These are phyloP conservation scores for Ochropleura leucogaster DNA, from an alignment of 2,888 invertebrate species.

Conservation along the genomic window DNA sequence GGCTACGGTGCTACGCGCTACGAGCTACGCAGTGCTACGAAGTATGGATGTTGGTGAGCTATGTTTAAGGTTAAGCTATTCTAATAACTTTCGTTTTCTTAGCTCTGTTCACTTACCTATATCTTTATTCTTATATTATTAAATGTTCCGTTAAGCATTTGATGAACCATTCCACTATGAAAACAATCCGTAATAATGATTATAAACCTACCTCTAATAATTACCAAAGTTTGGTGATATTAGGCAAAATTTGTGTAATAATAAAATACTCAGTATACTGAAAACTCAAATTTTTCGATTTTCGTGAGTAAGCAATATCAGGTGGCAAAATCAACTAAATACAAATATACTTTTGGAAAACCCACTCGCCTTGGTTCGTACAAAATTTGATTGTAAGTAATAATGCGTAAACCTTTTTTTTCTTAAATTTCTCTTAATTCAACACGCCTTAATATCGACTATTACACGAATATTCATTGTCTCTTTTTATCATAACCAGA, in stretches of 20 bases:
- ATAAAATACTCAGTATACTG: not conserved
- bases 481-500: not conserved
- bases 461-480: not conserved
- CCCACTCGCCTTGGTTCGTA: not conserved
- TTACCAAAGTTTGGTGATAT: not conserved
- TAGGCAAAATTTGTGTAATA: too few species aligned
- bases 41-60: slow-evolving; percentile 13
- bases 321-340: not conserved
- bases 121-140: too few species aligned
- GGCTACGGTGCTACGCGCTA: slow-evolving; percentile 59
- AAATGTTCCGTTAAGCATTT: not conserved
- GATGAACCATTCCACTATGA: not conserved
- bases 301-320: too few species aligned
- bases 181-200: not conserved
- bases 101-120: not conserved
- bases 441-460: not conserved
- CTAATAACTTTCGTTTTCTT: not conserved
- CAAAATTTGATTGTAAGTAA: not conserved
- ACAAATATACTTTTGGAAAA: not conserved
- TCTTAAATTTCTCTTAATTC: not conserved
- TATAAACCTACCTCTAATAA: not conserved
- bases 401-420: not conserved
- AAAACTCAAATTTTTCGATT: not conserved
- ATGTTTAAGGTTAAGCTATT: not conserved
- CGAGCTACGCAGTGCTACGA: slow-evolving; percentile 32